Base-by-base conservation (phyloP, 2,888 invertebrate species). In the Adelphocoris suturalis region DNA sequence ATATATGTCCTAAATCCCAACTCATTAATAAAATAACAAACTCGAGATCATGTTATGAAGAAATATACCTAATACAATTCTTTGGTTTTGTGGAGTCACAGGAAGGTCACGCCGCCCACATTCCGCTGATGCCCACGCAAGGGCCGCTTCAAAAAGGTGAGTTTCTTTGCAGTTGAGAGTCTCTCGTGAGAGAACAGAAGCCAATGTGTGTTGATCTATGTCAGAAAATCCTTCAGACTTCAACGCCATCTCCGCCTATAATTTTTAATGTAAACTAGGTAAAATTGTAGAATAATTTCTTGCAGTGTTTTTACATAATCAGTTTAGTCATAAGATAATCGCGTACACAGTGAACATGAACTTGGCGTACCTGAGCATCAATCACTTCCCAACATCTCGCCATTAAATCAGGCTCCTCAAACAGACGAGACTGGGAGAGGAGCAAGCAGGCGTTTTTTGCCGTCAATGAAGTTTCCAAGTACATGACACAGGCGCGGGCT, bases 331-430 rank as follows among this genome's bases (percentile, higher is more conserved):
- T n/a, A n/a, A n/a, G n/a, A n/a, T n/a, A n/a, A n/a, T n/a, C n/a
- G n/a, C n/a, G n/a, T n/a, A n/a, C n/a, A n/a, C n/a, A n/a, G n/a
- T n/a, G n/a, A n/a, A n/a, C n/a, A 37, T 37, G 37, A 37, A 37
- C 7, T 37, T 37, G 37, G 93, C 95, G 95, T 96, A 97, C 97
- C 97, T 97, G 97, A 89, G 99, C 99, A 94, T 99, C 99, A 93
- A 99, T 98, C 91, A 99, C 98, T 95, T 98, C 98, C 98, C 98
- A 98, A 94, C 98, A 98, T 92, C 98, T 95, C 94, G 98, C 97
- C 98, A 98, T 98, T 92, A 99, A 95, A 93, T 99, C 98, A 90
- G 98, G 97, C 94, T 99, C 99, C 94, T 99, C 99, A 94, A 99
- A 99, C 90, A 99, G 95, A 92, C 98, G 95, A 91, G 98, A 98